phyloP scores from a whole-genome alignment of 2,113 vertebrate genomes.

The Acanthisitta chloris region DNA sequence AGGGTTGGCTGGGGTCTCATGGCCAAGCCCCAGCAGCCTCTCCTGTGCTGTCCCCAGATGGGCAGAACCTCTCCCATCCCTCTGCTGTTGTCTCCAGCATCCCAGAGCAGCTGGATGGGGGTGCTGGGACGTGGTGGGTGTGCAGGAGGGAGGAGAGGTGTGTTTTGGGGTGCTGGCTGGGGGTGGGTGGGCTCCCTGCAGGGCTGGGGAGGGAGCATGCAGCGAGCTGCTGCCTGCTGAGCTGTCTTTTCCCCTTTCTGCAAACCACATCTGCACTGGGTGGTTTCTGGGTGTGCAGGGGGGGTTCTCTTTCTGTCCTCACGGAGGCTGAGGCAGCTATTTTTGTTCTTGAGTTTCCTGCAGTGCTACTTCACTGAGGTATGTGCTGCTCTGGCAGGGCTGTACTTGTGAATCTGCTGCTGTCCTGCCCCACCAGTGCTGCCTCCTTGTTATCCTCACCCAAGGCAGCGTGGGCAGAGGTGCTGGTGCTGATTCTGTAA shows the following conservation, averaged over 20 bases:
- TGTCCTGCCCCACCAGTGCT: background rate
- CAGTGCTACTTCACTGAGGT: background rate
- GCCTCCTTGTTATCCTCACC: too few species aligned
- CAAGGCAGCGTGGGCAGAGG: too few species aligned
- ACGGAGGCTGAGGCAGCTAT: background rate
- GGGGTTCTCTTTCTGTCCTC: background rate
- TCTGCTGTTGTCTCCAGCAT: too few species aligned
- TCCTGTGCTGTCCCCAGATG: too few species aligned
- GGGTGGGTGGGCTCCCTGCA: background rate
- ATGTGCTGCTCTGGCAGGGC: background rate
- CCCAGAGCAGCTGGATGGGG: too few species aligned
- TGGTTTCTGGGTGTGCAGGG: background rate
- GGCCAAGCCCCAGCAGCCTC: too few species aligned
- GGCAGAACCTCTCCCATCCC: too few species aligned
- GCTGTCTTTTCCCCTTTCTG: background rate
- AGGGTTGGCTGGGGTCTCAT: background rate
- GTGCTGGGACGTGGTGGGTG: too few species aligned
- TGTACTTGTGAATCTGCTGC: background rate
- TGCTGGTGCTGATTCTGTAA: background rate
- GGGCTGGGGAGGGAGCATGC: too few species aligned
- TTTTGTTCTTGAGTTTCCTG: slow-evolving; percentile 20
- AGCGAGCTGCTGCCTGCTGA: background rate
- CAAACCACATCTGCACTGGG: background rate
- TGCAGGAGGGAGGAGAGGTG: too few species aligned
- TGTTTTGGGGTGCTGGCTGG: too few species aligned